Evolutionary conservation across 1,140 invertebrate species (phyloP), one percentile per base, ranked within the genome.

Genomic region (Drosophila neocordata): DNA sequence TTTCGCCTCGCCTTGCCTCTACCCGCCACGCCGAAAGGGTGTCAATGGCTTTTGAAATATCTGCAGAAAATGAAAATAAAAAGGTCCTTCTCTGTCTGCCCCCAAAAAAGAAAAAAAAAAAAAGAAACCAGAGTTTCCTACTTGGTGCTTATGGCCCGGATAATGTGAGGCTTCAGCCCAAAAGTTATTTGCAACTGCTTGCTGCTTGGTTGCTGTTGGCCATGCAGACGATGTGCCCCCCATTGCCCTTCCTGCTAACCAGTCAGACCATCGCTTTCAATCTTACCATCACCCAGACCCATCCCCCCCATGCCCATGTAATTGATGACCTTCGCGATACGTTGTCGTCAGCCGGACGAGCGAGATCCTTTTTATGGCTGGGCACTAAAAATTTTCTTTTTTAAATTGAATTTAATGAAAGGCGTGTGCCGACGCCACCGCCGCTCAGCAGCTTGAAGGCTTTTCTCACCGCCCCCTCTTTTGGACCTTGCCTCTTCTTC

Each of bases 41-140:
- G 85, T 89, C 85, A 89, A 89, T 89, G 80, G 85, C 85, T 89
- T 89, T 89, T 89, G 80, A 89, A 89, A 89, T 89, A 85, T 89
- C 84, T 89, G 84, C 84, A 89, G 80, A 84, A 63, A 48, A 58
- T 59, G 48, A 70, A 69, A 58, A 31, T n/a, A 68, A 66, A 79
- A 79, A 79, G 63, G 57, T 48, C 41, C 41, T 48, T 18, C 41
- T 44, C 69, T 65, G 65, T 65, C 66, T 66, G 72, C 66, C 15
- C 7, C 51, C 59, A 56, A 69, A 72, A 31, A 31, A 31, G 7
- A 31, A 31, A 31, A 61, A 69, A 72, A 7, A 31, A 6, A 31
- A 31, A 6, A 61, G 64, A 68, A 77, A 73, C 77, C 78, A 68
- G 41, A 48, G 77, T 71, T 81, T 87, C 81, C 74, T 81, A 78